Evolutionary conservation across 2,113 vertebrate genomes (phyloP).

Genomic region (Pampusana beccarii): DNA sequence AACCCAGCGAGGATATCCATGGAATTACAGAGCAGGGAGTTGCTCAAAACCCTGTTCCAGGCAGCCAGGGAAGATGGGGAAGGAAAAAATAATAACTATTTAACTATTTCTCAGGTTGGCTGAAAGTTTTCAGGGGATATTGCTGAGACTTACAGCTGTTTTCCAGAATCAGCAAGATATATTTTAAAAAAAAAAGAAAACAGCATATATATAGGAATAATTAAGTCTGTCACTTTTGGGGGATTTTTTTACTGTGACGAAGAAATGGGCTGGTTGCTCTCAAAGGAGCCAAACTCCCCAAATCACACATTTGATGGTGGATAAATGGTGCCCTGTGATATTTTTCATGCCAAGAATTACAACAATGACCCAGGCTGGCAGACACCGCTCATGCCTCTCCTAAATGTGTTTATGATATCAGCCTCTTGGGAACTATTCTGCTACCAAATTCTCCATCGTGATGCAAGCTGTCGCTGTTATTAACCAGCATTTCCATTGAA

Average conservation of each 20-base stretch:
- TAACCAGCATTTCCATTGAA: neutral
- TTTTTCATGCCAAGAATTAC: neutral
- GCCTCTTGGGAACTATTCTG: neutral
- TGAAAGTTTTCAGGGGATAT: neutral
- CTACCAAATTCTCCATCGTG: neutral
- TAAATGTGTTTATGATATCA: neutral
- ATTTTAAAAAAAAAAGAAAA: no score
- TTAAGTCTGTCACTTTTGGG: accelerated
- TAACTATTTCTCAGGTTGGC: neutral
- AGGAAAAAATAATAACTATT: neutral
- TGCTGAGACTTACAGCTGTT: neutral
- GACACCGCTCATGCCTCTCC: neutral
- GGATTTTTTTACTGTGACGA: neutral
- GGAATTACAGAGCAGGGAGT: neutral
- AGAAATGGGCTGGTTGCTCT: neutral
- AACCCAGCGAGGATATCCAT: neutral
- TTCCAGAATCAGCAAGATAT: neutral
- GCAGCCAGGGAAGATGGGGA: neutral
- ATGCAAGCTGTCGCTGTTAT: neutral
- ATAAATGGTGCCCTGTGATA: neutral
- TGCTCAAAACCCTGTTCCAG: neutral
- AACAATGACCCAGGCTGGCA: neutral
- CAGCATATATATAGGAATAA: neutral
- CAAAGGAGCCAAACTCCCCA: neutral
- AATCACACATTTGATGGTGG: accelerated